Evolutionary conservation across 2,797 vertebrate species (phyloP).

Genomic region (Danio albolineatus): DNA sequence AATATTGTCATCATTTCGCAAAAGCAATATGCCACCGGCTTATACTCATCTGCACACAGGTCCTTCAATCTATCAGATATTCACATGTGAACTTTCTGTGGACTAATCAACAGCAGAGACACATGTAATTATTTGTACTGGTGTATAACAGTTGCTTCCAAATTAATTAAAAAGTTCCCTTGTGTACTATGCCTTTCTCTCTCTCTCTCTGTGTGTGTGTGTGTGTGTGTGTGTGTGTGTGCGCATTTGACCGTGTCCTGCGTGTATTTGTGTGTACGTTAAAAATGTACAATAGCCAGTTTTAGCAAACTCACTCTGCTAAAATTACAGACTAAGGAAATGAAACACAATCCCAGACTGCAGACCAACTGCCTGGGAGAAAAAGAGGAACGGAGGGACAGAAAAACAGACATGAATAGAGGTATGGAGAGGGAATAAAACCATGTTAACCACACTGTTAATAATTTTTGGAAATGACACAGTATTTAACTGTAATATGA

Average conservation of each 20-base stretch:
- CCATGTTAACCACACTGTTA: neutral
- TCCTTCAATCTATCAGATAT: too few species aligned
- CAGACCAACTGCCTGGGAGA: neutral
- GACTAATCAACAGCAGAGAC: neutral
- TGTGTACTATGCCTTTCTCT: neutral
- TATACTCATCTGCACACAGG: neutral
- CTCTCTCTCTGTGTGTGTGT: too few species aligned
- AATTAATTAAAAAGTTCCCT: neutral
- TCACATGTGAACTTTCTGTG: neutral
- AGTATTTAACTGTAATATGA: too few species aligned
- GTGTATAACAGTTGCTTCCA: neutral
- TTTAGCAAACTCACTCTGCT: constrained; percentile 15
- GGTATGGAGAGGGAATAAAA: neutral
- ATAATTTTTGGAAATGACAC: too few species aligned
- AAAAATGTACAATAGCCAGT: neutral
- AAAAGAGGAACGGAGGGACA: neutral
- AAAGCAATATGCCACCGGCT: neutral
- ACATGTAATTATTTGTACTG: neutral
- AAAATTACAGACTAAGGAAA: constrained; percentile 30
- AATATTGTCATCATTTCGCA: constrained; percentile 11
- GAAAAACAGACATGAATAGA: neutral
- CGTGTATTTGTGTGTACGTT: neutral
- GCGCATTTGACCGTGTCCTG: neutral
- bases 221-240: neutral
- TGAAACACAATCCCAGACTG: constrained; percentile 25